A percentile compares a stretch with the other conserved stretches of the same genome.
phyloP scores from a whole-genome alignment of 2,797 vertebrate genomes.

The Premnoplex brunnescens region DNA sequence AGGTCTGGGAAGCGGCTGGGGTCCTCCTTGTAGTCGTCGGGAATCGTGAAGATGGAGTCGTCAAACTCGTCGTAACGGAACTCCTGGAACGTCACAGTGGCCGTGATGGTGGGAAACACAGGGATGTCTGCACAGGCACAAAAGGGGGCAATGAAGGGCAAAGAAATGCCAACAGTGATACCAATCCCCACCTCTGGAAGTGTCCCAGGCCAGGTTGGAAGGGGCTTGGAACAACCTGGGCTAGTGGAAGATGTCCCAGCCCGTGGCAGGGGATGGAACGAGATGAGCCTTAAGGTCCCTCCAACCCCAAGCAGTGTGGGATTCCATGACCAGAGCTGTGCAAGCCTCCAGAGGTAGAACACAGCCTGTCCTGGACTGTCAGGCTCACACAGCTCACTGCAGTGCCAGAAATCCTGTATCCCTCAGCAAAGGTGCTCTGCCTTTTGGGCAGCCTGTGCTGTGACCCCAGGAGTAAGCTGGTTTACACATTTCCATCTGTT shows the following conservation, averaged over 20 bases:
- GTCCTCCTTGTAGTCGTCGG: slow-evolving; percentile 97
- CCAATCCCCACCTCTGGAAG: rapidly evolving
- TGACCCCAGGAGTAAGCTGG: rapidly evolving
- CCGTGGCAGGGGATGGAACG: background rate
- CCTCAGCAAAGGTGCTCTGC: rapidly evolving
- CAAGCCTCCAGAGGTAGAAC: rapidly evolving
- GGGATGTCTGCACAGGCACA: slow-evolving; percentile 78
- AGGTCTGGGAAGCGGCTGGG: slow-evolving; percentile 98
- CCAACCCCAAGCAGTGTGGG: background rate
- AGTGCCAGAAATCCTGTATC: background rate
- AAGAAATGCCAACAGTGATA: rapidly evolving
- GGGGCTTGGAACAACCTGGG: rapidly evolving
- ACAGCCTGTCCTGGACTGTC: background rate
- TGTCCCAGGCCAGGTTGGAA: rapidly evolving
- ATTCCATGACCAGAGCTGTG: background rate
- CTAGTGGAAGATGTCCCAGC: background rate
- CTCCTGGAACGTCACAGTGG: slow-evolving; percentile 99
- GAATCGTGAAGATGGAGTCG: slow-evolving; percentile 90
- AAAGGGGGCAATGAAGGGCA: background rate
- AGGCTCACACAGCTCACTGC: background rate
- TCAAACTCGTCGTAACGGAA: slow-evolving; percentile 96
- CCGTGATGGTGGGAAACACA: slow-evolving; percentile 98
- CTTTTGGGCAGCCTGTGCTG: background rate
- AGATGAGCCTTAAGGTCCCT: background rate
- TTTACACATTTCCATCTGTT: background rate